These are phyloP conservation scores for Diaprepes abbreviatus DNA, from an alignment of 2,888 invertebrate genomes.

Conservation along the genomic window DNA sequence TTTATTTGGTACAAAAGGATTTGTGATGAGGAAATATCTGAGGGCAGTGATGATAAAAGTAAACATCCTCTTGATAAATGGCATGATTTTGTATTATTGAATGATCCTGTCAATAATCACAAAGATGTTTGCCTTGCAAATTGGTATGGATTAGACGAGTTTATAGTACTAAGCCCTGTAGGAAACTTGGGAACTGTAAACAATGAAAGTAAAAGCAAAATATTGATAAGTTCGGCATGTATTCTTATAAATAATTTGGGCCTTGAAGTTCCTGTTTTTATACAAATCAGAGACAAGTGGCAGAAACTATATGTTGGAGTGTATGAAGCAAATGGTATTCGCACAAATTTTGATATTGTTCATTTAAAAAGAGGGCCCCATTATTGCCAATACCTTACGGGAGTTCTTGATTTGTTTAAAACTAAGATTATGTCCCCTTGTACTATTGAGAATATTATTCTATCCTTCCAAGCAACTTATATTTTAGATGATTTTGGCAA, in stretches of 20 bases:
- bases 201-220: constrained; percentile 79
- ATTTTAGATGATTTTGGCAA: constrained; percentile 68
- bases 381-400: constrained; percentile 86
- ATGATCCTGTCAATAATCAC: constrained; percentile 57
- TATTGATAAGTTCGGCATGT: constrained; percentile 83
- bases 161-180: constrained; percentile 81
- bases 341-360: constrained; percentile 91
- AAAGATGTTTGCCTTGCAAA: constrained; percentile 70
- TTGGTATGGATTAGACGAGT: constrained; percentile 88
- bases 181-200: constrained; percentile 72
- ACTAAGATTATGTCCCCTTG: constrained; percentile 82
- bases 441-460: constrained; percentile 75
- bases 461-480: constrained; percentile 85
- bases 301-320: constrained; percentile 87
- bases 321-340: constrained; percentile 79
- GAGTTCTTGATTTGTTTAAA: constrained; percentile 89
- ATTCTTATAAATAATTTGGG: constrained; percentile 87
- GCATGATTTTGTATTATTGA: constrained; percentile 75
- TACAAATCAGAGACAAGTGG: constrained; percentile 87
- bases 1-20: constrained; percentile 65
- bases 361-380: constrained; percentile 85
- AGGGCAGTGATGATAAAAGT: constrained; percentile 51
- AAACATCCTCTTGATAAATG: constrained; percentile 67
- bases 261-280: constrained; percentile 87
- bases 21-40: constrained; percentile 62